These are phyloP conservation scores for Amiota communis DNA, from an alignment of 2,888 invertebrate genomes.

Conservation along the genomic window DNA sequence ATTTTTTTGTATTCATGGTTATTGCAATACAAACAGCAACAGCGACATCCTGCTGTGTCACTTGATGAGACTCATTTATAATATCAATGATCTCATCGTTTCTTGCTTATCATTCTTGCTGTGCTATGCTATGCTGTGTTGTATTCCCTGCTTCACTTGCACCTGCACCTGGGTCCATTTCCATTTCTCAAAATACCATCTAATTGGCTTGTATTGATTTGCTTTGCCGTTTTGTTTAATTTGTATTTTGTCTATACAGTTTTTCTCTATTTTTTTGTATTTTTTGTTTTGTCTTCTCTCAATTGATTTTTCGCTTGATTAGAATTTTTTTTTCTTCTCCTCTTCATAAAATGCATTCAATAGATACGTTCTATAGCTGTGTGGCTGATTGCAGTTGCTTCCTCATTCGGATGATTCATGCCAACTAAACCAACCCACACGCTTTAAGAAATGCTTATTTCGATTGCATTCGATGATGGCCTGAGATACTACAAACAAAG, in stretches of 20 bases:
- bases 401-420: conserved; percentile 21
- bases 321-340: conserved; percentile 5
- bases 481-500: background rate
- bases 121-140: background rate
- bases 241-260: background rate
- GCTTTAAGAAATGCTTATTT: conserved; percentile 6
- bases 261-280: background rate
- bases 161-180: conserved; percentile 10
- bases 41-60: conserved; percentile 20
- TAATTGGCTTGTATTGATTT: conserved; percentile 24
- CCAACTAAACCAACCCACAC: conserved; percentile 10
- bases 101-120: conserved; percentile 2
- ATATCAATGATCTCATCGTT: conserved; percentile 12
- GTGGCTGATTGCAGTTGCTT: background rate
- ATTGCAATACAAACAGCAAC: background rate
- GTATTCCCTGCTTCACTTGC: conserved; percentile 10
- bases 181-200: conserved; percentile 1
- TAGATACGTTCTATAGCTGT: background rate
- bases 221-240: conserved; percentile 1
- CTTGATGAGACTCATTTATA: conserved; percentile 25
- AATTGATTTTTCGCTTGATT: conserved; percentile 26
- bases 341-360: background rate
- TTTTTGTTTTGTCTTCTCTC: background rate
- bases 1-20: background rate
- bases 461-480: background rate